Percentiles rank a stretch among this genome's conserved stretches.
These are phyloP conservation scores for Drosophila ohnishii DNA, from an alignment of 1,140 invertebrate species.

Conservation along the genomic window DNA sequence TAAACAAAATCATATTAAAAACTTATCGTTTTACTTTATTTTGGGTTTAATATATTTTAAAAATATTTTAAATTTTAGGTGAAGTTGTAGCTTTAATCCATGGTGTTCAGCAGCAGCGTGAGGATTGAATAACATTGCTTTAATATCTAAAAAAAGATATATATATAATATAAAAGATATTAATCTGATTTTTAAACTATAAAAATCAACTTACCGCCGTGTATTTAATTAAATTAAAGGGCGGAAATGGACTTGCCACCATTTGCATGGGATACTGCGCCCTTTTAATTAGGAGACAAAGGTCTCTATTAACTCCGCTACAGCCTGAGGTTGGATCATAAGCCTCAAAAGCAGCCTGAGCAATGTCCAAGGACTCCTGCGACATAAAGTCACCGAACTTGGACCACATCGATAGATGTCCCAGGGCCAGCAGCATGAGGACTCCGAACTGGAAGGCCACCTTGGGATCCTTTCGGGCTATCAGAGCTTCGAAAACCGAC, in stretches of 20 bases:
- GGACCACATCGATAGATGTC: conserved; percentile 41
- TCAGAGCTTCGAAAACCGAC: conserved; percentile 40
- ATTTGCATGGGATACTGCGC: conserved; percentile 36
- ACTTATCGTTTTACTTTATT: neutral
- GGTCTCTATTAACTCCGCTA: conserved; percentile 7
- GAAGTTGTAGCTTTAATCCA: neutral
- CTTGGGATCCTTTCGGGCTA: conserved; percentile 28
- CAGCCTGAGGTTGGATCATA: conserved; percentile 25
- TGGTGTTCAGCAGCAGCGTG: conserved; percentile 22
- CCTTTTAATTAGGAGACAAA: conserved; percentile 32
- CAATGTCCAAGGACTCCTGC: conserved; percentile 32
- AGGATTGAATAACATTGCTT: conserved; percentile 57
- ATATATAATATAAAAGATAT: neutral
- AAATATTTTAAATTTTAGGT: neutral
- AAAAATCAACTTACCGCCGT: conserved; percentile 30
- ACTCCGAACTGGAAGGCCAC: conserved; percentile 37
- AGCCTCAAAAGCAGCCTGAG: conserved; percentile 33
- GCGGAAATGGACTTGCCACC: conserved; percentile 39
- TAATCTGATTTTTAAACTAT: too few species aligned
- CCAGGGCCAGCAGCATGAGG: conserved; percentile 38
- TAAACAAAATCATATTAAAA: conserved; percentile 40
- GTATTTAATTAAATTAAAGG: conserved; percentile 46
- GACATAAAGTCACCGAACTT: conserved; percentile 41
- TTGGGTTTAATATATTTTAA: conserved; percentile 2
- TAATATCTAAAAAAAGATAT: conserved; percentile 41